These are phyloP conservation scores for Nanger granti DNA, from an alignment of 2,113 vertebrate genomes.

Conservation along the genomic window DNA sequence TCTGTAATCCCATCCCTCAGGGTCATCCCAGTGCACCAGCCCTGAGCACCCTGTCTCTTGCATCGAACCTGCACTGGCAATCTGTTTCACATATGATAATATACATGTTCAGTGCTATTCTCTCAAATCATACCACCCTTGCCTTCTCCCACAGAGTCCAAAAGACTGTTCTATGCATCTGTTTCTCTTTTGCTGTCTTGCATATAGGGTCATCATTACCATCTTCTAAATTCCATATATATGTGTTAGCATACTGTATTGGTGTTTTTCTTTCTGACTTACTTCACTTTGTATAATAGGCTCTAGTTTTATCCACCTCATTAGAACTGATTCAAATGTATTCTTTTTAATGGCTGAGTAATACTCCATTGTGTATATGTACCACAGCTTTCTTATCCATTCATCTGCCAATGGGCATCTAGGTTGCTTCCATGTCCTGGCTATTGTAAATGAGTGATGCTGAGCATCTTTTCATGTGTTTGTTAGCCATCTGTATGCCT, in stretches of 20 bases:
- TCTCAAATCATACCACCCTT: neutral
- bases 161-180: neutral
- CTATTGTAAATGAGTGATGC: neutral
- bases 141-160: neutral
- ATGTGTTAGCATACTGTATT: neutral
- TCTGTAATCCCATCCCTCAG: neutral
- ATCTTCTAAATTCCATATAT: neutral
- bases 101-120: neutral
- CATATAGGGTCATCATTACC: neutral
- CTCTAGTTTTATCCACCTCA: neutral
- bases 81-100: neutral
- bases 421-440: neutral
- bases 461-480: neutral
- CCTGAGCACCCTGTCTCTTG: neutral
- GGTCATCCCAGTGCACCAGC: neutral
- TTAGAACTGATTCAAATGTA: neutral
- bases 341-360: neutral
- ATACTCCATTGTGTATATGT: neutral
- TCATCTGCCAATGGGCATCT: neutral
- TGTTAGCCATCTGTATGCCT: neutral
- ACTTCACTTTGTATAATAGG: neutral
- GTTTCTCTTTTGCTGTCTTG: neutral
- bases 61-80: neutral
- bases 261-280: neutral
- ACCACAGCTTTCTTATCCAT: neutral